Conservation (phyloP, 2,113 vertebrate genomes). For the Thryonomys swinderianus region DNA sequence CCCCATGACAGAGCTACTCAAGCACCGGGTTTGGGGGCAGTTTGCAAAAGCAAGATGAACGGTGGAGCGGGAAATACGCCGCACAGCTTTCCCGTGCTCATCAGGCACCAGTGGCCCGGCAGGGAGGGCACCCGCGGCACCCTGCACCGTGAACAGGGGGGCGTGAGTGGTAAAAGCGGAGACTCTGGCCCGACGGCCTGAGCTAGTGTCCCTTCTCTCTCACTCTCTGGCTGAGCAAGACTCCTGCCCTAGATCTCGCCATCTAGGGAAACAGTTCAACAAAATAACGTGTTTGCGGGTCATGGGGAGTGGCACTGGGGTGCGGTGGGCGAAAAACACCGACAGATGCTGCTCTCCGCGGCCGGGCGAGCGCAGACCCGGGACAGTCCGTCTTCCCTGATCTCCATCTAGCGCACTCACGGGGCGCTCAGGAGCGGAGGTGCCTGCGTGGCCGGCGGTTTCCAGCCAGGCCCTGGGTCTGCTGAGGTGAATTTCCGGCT, state of each 20-base stretch:
- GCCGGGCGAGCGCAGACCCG: not conserved
- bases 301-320: not conserved
- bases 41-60: not conserved
- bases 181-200: not conserved
- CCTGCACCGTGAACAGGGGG: not conserved
- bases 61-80: not conserved
- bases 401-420: not conserved
- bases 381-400: not conserved
- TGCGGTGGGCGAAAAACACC: not conserved
- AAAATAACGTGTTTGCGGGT: not conserved
- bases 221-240: not conserved
- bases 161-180: not conserved
- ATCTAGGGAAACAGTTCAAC: not conserved
- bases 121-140: not conserved
- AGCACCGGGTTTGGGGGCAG: not conserved
- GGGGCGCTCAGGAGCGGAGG: no score
- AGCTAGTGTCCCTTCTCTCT: not conserved
- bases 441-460: not conserved
- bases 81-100: not conserved
- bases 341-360: not conserved
- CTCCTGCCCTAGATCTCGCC: not conserved
- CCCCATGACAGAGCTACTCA: not conserved
- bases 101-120: no score
- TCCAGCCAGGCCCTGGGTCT: not conserved
- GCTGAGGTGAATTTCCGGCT: not conserved